Base-by-base conservation (phyloP, 2,797 vertebrate genomes). In the Columba guinea region DNA sequence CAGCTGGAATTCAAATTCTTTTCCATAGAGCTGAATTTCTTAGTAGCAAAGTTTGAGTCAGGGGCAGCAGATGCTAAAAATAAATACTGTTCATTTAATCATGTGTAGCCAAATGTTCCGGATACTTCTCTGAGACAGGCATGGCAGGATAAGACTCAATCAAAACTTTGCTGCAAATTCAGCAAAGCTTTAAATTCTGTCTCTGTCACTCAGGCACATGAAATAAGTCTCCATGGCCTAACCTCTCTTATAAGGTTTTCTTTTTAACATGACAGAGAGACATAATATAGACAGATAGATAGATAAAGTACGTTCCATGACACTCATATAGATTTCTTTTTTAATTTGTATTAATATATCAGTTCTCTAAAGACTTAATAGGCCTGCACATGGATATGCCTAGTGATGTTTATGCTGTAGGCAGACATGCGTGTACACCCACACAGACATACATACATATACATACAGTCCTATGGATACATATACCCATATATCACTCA, bases 1-100 rank as follows among this genome's bases (percentile, higher is more conserved):
- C 98, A 98, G 98, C 98, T 98, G 98, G 98, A 98, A 98, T 98
- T 98, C 97, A 97, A 98, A 98, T 98, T 98, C 98, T 98, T 98
- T 98, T 98, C 98, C 98, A 98, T 97, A 97, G 98, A 97, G 98
- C 97, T 97, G 95, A 95, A 97, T 98, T 98, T 98, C 97, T 98
- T 98, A 97, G 98, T 98, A 98, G 97, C 98, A 96, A 97, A 98
- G 97, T 98, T 98, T 98, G 97, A 97, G 96, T 87, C 96, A 44
- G 91, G 95, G 97, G 94, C 95, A 97, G 97, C 98, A 98, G 97
- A 98, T 98, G 97, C 97, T 98, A 97, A 98, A 97, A 98, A 98
- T 98, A 97, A 97, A 95, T 97, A 92, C 92, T 97, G 95, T 97
- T 97, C 97, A 97, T 97, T 98, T 97, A 97, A 98, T 98, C 94